Percentiles rank a stretch among this genome's conserved stretches.
Conservation (phyloP, 2,113 vertebrate species). For the Sceloporus undulatus region DNA sequence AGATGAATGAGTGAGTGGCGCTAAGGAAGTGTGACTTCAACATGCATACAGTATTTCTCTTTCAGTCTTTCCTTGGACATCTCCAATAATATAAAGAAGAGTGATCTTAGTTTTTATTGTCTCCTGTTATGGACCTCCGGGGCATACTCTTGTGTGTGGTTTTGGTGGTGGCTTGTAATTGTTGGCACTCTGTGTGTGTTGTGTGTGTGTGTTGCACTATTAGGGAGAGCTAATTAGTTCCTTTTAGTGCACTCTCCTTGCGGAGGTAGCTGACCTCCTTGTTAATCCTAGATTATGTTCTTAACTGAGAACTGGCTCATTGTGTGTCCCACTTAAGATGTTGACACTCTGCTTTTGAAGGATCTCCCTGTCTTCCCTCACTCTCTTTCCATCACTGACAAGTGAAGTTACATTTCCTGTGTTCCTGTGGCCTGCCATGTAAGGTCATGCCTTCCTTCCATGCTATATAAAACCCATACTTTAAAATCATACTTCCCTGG, state of each 20-base stretch:
- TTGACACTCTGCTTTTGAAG: constrained; percentile 66
- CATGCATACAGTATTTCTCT: not conserved
- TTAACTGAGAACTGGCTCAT: constrained; percentile 71
- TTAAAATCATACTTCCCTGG: not conserved
- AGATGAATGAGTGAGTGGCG: not conserved
- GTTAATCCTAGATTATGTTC: constrained; percentile 84
- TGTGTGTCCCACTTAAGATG: constrained; percentile 78
- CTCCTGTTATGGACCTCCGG: not conserved
- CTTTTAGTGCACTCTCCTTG: constrained; percentile 71
- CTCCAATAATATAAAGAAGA: too few relatives aligned
- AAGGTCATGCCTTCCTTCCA: constrained; percentile 5
- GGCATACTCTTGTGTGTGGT: not conserved
- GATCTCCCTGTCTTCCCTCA: constrained; percentile 41
- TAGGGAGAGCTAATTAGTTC: constrained; percentile 72
- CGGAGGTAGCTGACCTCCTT: constrained; percentile 74
- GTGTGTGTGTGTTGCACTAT: constrained; percentile 47
- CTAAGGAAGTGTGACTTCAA: not conserved
- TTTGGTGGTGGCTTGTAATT: constrained; percentile 12
- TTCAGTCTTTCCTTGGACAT: not conserved
- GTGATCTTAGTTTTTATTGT: accelerated
- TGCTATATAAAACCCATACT: not conserved
- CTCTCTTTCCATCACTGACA: constrained; percentile 47
- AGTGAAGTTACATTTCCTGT: constrained; percentile 50
- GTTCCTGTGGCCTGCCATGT: constrained; percentile 4
- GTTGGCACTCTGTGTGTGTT: constrained; percentile 26